These are phyloP conservation scores for Triplophysa dalaica DNA, from an alignment of 2,113 vertebrate genomes.

Conservation along the genomic window DNA sequence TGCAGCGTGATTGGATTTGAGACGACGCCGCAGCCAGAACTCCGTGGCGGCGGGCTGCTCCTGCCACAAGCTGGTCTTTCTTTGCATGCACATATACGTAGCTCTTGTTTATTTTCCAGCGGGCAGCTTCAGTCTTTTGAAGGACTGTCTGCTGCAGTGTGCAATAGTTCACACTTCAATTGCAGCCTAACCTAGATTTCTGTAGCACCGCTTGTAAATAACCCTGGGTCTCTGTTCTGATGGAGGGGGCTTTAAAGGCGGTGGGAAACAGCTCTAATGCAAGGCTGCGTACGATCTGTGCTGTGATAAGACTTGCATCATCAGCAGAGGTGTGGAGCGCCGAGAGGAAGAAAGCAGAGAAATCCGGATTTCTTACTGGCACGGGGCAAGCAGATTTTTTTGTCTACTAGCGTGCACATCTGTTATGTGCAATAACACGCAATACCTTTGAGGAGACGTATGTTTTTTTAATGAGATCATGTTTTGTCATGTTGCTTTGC, in stretches of 20 bases:
- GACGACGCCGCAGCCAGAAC: constrained; percentile 17
- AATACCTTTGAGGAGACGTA: neutral
- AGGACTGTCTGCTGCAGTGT: constrained; percentile 42
- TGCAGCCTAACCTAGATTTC: constrained; percentile 58
- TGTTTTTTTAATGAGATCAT: constrained; percentile 10
- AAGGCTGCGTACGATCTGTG: constrained; percentile 21
- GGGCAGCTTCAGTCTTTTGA: constrained; percentile 40
- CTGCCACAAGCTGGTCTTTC: constrained; percentile 38
- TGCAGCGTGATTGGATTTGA: constrained; percentile 41
- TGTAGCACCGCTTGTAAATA: constrained; percentile 54
- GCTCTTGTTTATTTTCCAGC: constrained; percentile 50
- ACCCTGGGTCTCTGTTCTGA: constrained; percentile 43
- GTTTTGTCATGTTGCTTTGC: constrained; percentile 10
- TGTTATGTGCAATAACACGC: constrained; percentile 1
- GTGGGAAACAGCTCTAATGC: constrained; percentile 26
- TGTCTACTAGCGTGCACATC: neutral
- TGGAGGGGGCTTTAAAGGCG: constrained; percentile 35
- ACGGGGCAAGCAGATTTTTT: neutral
- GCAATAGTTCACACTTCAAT: constrained; percentile 50
- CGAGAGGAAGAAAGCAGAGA: constrained; percentile 5
- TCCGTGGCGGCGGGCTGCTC: neutral
- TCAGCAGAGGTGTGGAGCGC: constrained; percentile 22
- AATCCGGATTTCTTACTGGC: neutral
- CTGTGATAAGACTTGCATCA: constrained; percentile 46
- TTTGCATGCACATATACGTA: constrained; percentile 26